Evolutionary conservation across 2,888 invertebrate species (phyloP).

Genomic region (Herminia tarsipennalis): DNA sequence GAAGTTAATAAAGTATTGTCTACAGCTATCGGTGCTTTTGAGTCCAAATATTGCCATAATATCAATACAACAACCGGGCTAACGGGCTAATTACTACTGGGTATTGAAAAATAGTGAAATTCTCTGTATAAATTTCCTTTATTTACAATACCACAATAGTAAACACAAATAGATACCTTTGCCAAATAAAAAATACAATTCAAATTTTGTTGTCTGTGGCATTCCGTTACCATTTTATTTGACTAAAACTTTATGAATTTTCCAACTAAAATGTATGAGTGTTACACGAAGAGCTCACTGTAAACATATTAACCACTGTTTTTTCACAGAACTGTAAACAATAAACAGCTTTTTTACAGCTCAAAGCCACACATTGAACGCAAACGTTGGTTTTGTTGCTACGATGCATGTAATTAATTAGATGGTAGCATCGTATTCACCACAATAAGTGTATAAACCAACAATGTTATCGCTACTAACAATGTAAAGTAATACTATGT

Average conservation of each 20-base stretch:
- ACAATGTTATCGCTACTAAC: neutral
- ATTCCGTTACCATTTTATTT: neutral
- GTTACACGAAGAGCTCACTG: neutral
- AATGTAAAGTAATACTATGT: no score
- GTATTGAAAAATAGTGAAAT: no score
- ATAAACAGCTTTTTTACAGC: neutral
- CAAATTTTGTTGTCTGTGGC: neutral
- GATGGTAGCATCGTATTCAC: neutral
- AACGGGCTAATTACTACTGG: no score
- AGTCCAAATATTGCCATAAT: no score
- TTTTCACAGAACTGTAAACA: neutral
- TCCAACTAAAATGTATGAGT: neutral
- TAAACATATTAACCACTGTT: neutral
- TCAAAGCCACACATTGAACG: constrained; percentile 1
- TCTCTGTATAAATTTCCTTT: no score
- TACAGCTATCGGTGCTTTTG: no score
- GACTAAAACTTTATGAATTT: neutral
- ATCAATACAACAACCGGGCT: no score
- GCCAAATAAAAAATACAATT: neutral
- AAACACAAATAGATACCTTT: neutral
- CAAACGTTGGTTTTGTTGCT: constrained; percentile 1
- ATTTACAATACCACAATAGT: neutral
- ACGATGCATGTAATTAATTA: neutral
- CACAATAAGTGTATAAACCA: neutral
- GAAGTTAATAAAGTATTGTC: no score